Conservation (phyloP, 2,888 invertebrate species). For the Romanomermis culicivorax region DNA sequence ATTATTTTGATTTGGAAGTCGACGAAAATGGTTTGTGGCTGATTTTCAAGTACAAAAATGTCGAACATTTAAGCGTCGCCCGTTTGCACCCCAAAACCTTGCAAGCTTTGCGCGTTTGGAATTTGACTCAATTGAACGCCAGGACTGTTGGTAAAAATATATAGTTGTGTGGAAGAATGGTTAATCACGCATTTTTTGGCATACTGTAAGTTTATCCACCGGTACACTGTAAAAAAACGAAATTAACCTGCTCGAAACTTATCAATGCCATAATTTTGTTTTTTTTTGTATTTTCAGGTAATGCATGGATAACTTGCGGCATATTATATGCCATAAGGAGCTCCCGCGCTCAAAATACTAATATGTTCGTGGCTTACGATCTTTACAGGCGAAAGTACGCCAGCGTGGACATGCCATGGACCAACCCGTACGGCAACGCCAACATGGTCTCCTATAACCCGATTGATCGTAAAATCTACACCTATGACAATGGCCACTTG, state of each 20-base stretch:
- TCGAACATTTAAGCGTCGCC: slow-evolving; percentile 10
- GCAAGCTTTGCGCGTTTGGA: not conserved
- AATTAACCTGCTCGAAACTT: no score
- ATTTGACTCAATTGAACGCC: slow-evolving; percentile 11
- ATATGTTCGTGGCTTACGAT: slow-evolving; percentile 69
- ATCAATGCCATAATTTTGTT: no score
- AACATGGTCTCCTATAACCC: slow-evolving; percentile 48
- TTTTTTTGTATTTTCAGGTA: no score
- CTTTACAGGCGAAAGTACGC: slow-evolving; percentile 55
- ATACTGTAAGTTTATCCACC: no score
- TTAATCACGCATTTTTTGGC: no score
- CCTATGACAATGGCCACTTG: slow-evolving; percentile 82
- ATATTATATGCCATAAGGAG: slow-evolving; percentile 80
- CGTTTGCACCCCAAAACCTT: not conserved
- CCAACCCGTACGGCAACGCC: slow-evolving; percentile 75
- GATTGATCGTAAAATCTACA: slow-evolving; percentile 52
- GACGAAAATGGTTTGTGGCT: slow-evolving; percentile 96
- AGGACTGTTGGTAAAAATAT: slow-evolving; percentile 33
- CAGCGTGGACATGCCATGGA: slow-evolving; percentile 42
- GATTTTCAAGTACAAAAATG: slow-evolving; percentile 18
- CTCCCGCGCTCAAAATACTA: slow-evolving; percentile 54
- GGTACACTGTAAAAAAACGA: no score
- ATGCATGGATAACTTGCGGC: slow-evolving; percentile 91
- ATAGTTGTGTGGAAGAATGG: no score
- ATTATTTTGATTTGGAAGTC: slow-evolving; percentile 71